Evolutionary conservation across 2,888 invertebrate genomes (phyloP), one percentile per base, ranked within the genome.

Genomic region (Sphinx pinastri): DNA sequence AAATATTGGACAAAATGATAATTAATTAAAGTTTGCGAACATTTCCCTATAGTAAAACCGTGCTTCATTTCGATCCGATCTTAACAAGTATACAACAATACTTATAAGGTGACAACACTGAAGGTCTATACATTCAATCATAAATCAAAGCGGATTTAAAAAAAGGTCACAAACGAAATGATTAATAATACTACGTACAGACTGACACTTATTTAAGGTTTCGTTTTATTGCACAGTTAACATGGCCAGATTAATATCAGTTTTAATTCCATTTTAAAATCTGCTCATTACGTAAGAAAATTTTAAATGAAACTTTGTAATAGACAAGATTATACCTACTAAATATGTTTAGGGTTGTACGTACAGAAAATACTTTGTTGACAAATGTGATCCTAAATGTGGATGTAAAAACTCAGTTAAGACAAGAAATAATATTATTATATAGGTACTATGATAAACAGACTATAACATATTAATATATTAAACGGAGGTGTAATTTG

Each of bases 141-240:
- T 63, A 63, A 63, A 63, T 63, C 63, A 63, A 63, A 63, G 63
- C 63, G 63, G 49, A 49, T 49, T 63, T 19, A 63, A 63, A 63
- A 63, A 63, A 63, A 63, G 63, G 63, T 63, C 63, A 63, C 19
- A 63, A 63, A 63, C 49, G 63, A 63, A 63, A 63, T 63, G 63
- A 63, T 63, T 63, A 63, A 63, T 63, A 63, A 16, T 19, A 47
- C 47, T 49, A 63, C n/a, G 31, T 47, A 49, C 49, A 49, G 16
- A 49, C 63, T 63, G 49, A 63, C 19, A 63, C 47, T 63, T 63
- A 63, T 63, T 63, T 63, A 63, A 63, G 49, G 63, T 63, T 63
- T 16, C 47, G 12, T 63, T 49, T 63, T 63, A 16, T 63, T 63
- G 47, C 16, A 11, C 47, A 11, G 19, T 63, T 49, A 63, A 47